Evolutionary conservation across 2,113 vertebrate species (phyloP).

Genomic region (Siphamia tubifer): DNA sequence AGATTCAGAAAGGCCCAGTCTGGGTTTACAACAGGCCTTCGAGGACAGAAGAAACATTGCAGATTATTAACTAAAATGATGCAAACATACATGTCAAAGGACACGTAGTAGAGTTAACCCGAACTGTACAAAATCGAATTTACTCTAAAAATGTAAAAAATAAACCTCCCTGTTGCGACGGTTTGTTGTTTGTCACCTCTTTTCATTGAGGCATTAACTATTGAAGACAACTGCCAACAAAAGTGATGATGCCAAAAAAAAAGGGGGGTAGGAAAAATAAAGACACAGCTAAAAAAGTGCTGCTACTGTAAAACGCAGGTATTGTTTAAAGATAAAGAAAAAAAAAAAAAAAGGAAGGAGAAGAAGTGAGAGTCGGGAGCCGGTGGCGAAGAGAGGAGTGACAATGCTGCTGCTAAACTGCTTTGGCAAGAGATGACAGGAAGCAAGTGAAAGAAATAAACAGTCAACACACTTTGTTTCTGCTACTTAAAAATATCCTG

Average conservation of each 20-base stretch:
- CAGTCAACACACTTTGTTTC: slow-evolving; percentile 75
- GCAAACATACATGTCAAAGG: not conserved
- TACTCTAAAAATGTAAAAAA: slow-evolving; percentile 12
- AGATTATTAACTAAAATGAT: not conserved
- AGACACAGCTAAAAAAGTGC: slow-evolving; percentile 73
- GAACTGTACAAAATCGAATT: not conserved
- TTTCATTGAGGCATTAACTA: slow-evolving; percentile 74
- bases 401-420: slow-evolving; percentile 76
- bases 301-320: slow-evolving; percentile 74
- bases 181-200: slow-evolving; percentile 53
- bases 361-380: slow-evolving; percentile 58
- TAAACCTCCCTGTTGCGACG: slow-evolving; percentile 31
- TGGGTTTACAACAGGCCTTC: not conserved
- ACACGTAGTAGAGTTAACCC: slow-evolving; percentile 1
- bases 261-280: slow-evolving; percentile 40
- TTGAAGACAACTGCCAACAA: slow-evolving; percentile 71
- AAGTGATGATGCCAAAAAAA: slow-evolving; percentile 71
- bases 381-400: slow-evolving; percentile 57
- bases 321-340: slow-evolving; percentile 77
- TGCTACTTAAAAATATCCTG: slow-evolving; percentile 79
- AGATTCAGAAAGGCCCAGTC: not conserved
- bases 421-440: slow-evolving; percentile 81
- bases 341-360: slow-evolving; percentile 13
- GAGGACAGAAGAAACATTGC: not conserved
- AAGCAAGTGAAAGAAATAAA: slow-evolving; percentile 73